Base-by-base conservation (phyloP, 2,113 vertebrate species). In the Oenanthe oenanthe region DNA sequence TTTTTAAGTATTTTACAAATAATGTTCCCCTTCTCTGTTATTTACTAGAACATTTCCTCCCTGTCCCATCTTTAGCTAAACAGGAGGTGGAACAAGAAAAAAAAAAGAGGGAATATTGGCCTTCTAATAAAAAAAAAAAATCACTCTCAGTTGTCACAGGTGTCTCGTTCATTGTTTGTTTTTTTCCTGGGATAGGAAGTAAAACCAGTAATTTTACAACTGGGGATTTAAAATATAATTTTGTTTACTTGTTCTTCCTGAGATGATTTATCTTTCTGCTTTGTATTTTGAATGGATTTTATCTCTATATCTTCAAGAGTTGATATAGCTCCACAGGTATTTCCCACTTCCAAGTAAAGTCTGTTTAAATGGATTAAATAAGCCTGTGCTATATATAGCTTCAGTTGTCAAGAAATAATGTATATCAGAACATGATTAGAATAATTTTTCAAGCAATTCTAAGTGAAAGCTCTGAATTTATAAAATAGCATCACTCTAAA, bases 61-160 rank as follows among this genome's bases (percentile, higher is more conserved):
- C 54, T 3, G 7, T 43, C 24, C 12, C 32, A 80, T 72, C 45
- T 85, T 85, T 43, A 89, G 34, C 11, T 85, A 63, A 95, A 87
- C 56, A 92, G 51, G 42, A 84, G 58, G 31, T 56, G 7, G 54
- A 80, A 82, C 9, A n/a, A 21, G 20, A 7, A 83, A 92, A 89
- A n/a, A 72, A 79, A 56, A 32, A 31, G 72, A 56, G 16, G 36
- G 45, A 95, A 88, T 79, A 43, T 32, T 83, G 22, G 38, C 79
- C 54, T 47, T 57, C 19, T 38, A 73, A 88, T 85, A 56, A 94
- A 87, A 92, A 88, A 92, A 88, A 88, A 87, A 89, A 89, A 93
- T 87, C 57, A 20, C 32, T 67, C 71, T 43, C 71, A 45, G 36
- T 68, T 54, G 43, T n/a, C 48, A 87, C 42, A 94, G 74, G 51